Evolutionary conservation across 2,888 invertebrate species (phyloP).

Genomic region (Amiota minor): DNA sequence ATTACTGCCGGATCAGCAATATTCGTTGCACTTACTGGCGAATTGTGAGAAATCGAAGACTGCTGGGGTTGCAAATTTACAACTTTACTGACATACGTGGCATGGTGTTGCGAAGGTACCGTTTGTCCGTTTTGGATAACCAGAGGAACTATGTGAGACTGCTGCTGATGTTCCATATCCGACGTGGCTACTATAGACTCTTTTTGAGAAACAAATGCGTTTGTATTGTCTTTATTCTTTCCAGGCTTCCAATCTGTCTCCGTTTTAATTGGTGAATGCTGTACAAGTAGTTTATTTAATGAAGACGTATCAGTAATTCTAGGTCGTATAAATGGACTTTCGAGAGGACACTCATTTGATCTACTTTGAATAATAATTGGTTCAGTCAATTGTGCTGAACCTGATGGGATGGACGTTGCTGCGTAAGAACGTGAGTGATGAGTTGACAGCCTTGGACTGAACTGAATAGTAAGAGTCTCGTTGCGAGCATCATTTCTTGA

Average conservation of each 20-base stretch:
- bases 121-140: conserved; percentile 66
- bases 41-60: conserved; percentile 60
- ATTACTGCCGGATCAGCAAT: conserved; percentile 43
- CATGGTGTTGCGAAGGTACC: conserved; percentile 60
- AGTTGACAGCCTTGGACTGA: conserved; percentile 48
- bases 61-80: conserved; percentile 70
- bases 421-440: not conserved
- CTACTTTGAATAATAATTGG: not conserved
- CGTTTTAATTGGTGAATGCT: conserved; percentile 31
- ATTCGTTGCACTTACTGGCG: conserved; percentile 50
- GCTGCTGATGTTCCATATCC: conserved; percentile 51
- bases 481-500: conserved; percentile 55
- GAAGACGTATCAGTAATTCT: not conserved
- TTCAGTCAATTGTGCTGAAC: not conserved
- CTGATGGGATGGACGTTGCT: conserved; percentile 26
- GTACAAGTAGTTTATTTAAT: not conserved
- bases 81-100: conserved; percentile 70
- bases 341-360: conserved; percentile 64
- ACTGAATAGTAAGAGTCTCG: conserved; percentile 55
- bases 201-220: conserved; percentile 32
- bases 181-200: not conserved
- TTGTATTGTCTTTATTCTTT: not conserved
- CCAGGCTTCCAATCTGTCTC: not conserved
- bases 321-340: conserved; percentile 65
- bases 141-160: conserved; percentile 58